phyloP scores from a whole-genome alignment of 2,797 vertebrate genomes.

The Pseudochaenichthys georgianus region DNA sequence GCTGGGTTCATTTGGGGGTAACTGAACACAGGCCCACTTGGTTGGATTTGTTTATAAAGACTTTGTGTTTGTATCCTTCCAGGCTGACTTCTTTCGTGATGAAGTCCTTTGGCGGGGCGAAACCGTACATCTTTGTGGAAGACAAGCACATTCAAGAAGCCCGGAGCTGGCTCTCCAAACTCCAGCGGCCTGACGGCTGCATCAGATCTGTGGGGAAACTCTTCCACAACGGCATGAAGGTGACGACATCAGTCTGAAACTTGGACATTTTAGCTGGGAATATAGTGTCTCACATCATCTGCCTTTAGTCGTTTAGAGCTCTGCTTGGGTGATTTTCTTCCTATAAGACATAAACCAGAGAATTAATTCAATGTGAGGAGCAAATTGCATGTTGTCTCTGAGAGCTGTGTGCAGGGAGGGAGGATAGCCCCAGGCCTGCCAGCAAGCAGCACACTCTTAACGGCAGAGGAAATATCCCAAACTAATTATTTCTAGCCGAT shows the following conservation, averaged over 20 bases:
- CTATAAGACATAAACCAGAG: constrained; percentile 7
- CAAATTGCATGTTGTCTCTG: background rate
- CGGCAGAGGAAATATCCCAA: constrained; percentile 6
- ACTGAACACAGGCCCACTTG: constrained; percentile 3
- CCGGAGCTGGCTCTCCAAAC: constrained; percentile 79
- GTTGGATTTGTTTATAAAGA: background rate
- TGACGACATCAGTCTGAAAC: constrained; percentile 25
- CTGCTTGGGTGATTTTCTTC: background rate
- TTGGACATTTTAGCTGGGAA: too few relatives aligned
- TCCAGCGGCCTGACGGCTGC: constrained; percentile 83
- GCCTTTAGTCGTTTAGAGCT: background rate
- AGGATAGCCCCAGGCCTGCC: constrained; percentile 13
- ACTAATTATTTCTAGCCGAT: background rate
- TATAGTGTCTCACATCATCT: background rate
- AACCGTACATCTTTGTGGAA: constrained; percentile 84
- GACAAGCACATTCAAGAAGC: constrained; percentile 79
- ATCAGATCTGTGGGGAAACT: constrained; percentile 87
- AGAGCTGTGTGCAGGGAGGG: constrained; percentile 1
- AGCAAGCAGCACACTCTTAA: background rate
- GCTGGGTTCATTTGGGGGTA: constrained; percentile 24
- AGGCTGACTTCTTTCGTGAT: constrained; percentile 93
- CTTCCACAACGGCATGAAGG: constrained; percentile 88
- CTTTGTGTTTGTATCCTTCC: background rate
- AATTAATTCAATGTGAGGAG: background rate
- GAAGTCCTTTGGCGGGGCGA: constrained; percentile 88